Evolutionary conservation across 2,888 invertebrate species (phyloP).

Genomic region (Mesoligia furuncula): DNA sequence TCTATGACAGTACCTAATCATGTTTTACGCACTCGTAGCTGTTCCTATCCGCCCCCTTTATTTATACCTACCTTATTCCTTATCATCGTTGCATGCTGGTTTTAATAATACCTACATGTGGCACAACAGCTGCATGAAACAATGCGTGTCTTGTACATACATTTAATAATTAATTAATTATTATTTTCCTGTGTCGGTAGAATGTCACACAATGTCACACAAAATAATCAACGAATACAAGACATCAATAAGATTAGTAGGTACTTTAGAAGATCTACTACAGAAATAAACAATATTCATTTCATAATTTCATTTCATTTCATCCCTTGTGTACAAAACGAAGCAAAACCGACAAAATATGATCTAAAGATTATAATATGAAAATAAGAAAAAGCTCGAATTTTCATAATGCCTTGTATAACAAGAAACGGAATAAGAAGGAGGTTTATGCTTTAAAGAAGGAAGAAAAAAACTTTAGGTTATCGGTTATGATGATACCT

Average conservation of each 20-base stretch:
- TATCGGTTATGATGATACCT: too few species aligned
- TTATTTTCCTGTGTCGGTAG: background rate
- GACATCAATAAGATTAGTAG: background rate
- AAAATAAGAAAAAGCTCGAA: background rate
- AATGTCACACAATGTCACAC: conserved; percentile 17
- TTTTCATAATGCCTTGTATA: background rate
- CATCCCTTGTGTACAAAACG: background rate
- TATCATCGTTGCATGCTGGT: conserved; percentile 16
- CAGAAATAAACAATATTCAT: background rate
- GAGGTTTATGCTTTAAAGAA: background rate
- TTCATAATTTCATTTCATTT: background rate
- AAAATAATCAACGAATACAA: background rate
- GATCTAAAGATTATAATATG: background rate
- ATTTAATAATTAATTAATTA: background rate
- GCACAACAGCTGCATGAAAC: background rate
- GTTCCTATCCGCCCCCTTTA: background rate
- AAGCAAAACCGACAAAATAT: background rate
- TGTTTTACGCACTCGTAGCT: background rate
- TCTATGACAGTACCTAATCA: background rate
- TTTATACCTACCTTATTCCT: background rate
- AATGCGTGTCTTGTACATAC: conserved; percentile 26
- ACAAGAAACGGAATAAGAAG: background rate
- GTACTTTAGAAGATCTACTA: background rate
- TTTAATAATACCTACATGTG: conserved; percentile 28
- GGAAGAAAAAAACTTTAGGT: too few species aligned